These are phyloP conservation scores for Mesitornis unicolor DNA, from an alignment of 2,113 vertebrate species.

Conservation along the genomic window DNA sequence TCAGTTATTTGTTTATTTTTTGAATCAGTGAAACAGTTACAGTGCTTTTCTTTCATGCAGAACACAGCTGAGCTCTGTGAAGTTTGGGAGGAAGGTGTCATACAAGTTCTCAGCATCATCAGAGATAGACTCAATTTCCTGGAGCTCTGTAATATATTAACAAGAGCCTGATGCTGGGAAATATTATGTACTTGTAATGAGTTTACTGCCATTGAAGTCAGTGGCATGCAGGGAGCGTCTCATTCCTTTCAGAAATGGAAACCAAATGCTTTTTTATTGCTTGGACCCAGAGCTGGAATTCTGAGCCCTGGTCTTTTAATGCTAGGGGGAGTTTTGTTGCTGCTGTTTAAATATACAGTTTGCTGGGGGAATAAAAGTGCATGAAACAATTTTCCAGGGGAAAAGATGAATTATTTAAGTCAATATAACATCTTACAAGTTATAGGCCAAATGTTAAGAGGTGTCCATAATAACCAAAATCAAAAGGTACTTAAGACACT, in stretches of 20 bases:
- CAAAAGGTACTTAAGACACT: not conserved
- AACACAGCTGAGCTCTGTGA: not conserved
- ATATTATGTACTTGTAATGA: not conserved
- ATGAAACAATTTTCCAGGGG: not conserved
- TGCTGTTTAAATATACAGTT: not conserved
- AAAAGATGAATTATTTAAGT: not conserved
- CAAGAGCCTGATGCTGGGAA: not conserved
- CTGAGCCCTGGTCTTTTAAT: not conserved
- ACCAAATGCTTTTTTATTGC: not conserved
- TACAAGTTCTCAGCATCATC: not conserved
- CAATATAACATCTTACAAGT: not conserved
- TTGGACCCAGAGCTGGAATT: not conserved
- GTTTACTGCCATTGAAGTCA: not conserved
- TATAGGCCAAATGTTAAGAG: not conserved
- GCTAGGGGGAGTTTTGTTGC: not conserved
- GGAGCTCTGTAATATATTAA: not conserved
- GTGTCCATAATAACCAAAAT: not conserved
- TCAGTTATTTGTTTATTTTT: not conserved
- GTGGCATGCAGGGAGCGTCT: not conserved
- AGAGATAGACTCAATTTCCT: not conserved
- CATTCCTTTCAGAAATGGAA: not conserved
- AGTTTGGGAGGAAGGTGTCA: not conserved
- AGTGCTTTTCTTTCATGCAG: not conserved
- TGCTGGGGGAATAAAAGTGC: accelerated
- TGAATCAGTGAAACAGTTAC: not conserved